A percentile compares a stretch with the other conserved stretches of the same genome.
Conservation (phyloP, 1,140 invertebrate genomes). For the Nylanderia fulva region DNA sequence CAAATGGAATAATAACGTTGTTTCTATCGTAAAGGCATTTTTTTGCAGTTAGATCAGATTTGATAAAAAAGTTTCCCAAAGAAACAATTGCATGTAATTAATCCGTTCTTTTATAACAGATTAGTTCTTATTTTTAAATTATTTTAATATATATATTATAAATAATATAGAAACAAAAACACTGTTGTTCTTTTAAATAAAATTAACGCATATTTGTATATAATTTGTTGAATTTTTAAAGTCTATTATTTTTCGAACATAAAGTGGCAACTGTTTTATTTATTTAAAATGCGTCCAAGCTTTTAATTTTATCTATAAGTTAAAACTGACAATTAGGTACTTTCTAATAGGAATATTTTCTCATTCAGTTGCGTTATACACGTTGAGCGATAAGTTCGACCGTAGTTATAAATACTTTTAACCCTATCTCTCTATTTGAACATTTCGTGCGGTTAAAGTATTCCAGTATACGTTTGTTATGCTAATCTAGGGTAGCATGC, state of each 20-base stretch:
- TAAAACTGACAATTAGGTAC: background rate
- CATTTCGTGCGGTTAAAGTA: conserved; percentile 8
- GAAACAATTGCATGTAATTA: background rate
- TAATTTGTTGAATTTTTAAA: too few species aligned
- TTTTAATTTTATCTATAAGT: background rate
- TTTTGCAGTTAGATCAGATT: background rate
- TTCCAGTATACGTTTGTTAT: conserved; percentile 45
- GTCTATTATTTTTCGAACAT: background rate
- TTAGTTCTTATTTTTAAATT: too few species aligned
- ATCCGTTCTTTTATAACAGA: background rate
- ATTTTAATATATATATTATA: too few species aligned
- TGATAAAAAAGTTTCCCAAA: background rate
- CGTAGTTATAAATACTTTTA: background rate
- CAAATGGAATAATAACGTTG: conserved; percentile 71
- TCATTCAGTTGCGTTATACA: background rate
- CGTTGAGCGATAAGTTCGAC: background rate
- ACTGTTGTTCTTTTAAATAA: too few species aligned
- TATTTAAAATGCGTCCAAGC: background rate
- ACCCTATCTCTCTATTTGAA: background rate
- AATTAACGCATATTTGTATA: too few species aligned
- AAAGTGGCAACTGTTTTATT: background rate
- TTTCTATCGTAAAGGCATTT: conserved; percentile 28
- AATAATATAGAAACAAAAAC: too few species aligned
- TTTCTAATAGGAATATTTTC: background rate
- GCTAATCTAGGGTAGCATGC: conserved; percentile 34